A percentile compares a stretch with the other conserved stretches of the same genome.
Conservation (phyloP, 2,797 vertebrate genomes). For the Notolabrus celidotus region DNA sequence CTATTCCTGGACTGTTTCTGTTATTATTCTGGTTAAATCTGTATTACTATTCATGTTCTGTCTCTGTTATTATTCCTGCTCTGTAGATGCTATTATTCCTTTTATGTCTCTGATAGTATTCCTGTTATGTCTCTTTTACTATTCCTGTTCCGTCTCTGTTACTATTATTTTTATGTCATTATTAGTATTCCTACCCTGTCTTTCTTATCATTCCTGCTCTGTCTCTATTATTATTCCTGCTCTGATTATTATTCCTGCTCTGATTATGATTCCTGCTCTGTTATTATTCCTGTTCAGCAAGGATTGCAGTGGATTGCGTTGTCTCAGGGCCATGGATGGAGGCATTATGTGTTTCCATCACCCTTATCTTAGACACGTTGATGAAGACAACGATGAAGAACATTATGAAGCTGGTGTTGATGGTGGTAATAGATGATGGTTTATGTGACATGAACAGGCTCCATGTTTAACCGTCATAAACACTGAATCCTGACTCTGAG, state of each 20-base stretch:
- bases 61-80: background rate
- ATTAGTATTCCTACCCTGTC: no score
- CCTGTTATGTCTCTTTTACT: constrained; percentile 19
- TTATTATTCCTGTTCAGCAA: background rate
- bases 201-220: no score
- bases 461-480: no score
- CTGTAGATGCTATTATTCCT: background rate
- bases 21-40: no score
- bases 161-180: background rate
- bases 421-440: no score
- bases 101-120: background rate
- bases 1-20: no score
- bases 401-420: no score
- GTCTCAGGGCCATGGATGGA: constrained; percentile 18
- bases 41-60: background rate
- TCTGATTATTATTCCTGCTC: no score
- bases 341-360: constrained; percentile 3
- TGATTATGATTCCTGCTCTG: no score
- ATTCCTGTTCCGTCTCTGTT: constrained; percentile 13
- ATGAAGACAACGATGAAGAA: background rate
- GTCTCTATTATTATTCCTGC: no score
- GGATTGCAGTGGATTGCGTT: constrained; percentile 71
- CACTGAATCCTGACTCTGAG: no score
- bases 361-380: constrained; percentile 10
- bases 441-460: no score